Base-by-base conservation (phyloP, 2,113 vertebrate species). In the Marcusenius ussheri region DNA sequence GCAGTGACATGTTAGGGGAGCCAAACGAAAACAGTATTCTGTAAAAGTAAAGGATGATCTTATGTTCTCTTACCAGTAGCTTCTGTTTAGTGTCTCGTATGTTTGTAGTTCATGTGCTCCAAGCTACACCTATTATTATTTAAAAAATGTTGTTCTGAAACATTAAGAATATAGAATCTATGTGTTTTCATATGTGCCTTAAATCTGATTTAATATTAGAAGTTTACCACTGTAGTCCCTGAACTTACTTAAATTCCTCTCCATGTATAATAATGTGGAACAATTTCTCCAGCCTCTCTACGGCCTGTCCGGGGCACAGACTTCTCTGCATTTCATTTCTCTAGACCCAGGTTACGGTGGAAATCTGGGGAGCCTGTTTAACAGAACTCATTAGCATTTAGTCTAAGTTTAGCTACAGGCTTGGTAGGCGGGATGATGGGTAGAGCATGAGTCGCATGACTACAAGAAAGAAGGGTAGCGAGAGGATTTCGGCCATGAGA, bases 191-290 rank as follows among this genome's bases (percentile, higher is more conserved):
- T 49, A 19, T 89, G 49, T 91, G 77, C 88, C 88, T 62, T 87
- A 88, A 90, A 89, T 84, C 47, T 53, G 21, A 90, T 8, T 91
- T 90, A 90, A 58, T 45, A 24, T 46, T n/a, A 19, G 53, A 39
- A 15, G 5, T 49, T 88, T 87, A 84, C 42, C 70, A 27, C 24
- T 3, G 62, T 90, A 90, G 58, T 24, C 66, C 50, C 19, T 87
- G 51, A 83, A 66, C 62, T 27, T 47, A 88, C 46, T 35, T 47
- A 31, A 47, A 35, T 47, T 51, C 31, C n/a, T 39, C 84, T 46
- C 10, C 70, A 50, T 17, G 31, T 35, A 13, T 5, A 35, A 74
- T 7, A 15, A 15, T 10, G 15, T 13, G 27, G 31, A n/a, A n/a
- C n/a, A n/a, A 2, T 31, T 31, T 86, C 19, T 47, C 83, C 83